phyloP scores from a whole-genome alignment of 1,140 invertebrate genomes.

The Tribolium madens region DNA sequence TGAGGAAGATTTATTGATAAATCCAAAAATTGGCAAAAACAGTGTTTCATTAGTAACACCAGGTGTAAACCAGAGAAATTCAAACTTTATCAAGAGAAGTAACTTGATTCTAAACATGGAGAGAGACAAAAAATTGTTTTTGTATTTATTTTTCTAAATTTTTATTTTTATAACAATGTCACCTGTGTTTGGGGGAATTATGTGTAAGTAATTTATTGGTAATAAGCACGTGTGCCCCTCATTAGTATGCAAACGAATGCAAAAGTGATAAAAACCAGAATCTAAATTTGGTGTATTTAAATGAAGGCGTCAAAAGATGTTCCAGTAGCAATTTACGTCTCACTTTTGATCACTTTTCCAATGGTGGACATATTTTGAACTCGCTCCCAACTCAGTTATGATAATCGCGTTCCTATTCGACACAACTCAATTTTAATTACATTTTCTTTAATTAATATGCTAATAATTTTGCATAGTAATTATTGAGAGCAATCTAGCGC shows the following conservation, averaged over 20 bases:
- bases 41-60: no score
- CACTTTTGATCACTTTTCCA: slow-evolving; percentile 58
- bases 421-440: slow-evolving; percentile 66
- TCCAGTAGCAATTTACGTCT: slow-evolving; percentile 60
- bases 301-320: slow-evolving; percentile 63
- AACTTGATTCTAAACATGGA: no score
- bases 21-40: no score
- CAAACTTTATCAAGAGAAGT: no score
- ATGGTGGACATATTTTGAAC: slow-evolving; percentile 61
- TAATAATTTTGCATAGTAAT: slow-evolving; percentile 70
- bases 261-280: slow-evolving; percentile 61
- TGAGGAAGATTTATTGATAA: no score
- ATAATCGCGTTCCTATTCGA: slow-evolving; percentile 64
- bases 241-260: slow-evolving; percentile 64
- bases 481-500: slow-evolving; percentile 68
- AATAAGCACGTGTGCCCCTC: slow-evolving; percentile 51
- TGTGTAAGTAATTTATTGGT: slow-evolving; percentile 47
- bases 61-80: no score
- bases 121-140: no score
- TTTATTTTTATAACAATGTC: no score
- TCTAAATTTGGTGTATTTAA: slow-evolving; percentile 62
- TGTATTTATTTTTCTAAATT: no score
- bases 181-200: no score
- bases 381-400: slow-evolving; percentile 60
- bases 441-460: slow-evolving; percentile 70